Base-by-base conservation (phyloP, 2,888 invertebrate species). In the Opisthograptis luteolata region DNA sequence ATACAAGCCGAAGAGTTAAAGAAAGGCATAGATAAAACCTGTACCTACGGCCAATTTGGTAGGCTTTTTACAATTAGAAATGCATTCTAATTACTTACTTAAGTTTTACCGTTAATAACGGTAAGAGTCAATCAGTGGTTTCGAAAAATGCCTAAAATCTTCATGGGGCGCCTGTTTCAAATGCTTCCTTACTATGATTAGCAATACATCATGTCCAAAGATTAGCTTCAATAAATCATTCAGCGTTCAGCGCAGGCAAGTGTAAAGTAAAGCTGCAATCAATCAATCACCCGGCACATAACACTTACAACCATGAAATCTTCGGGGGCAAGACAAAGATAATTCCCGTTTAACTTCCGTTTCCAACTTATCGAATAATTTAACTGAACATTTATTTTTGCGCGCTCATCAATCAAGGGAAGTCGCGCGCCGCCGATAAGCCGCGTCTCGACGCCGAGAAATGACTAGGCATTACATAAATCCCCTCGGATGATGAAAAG, bases 391-490 rank as follows among this genome's bases (percentile, higher is more conserved):
- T 91, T 91, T 91, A 91, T 91, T 91, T 91, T 90, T 91, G 90
- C 91, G 87, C 89, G 89, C 88, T 90, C 91, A 91, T 91, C 91
- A 91, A 91, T 91, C 91, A 91, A 91, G 88, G 79, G 84, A 83
- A 82, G 86, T 80, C 82, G 81, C 84, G 85, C 83, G 79, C 79
- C 81, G 75, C 83, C 87, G 90, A 90, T 87, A 90, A 89, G 87
- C 87, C 87, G 76, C 84, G 86, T 78, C 87, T 84, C 89, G 91
- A 91, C 91, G 91, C 89, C 90, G 91, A 91, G 91, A 91, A 91
- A 91, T 91, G 91, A 91, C 91, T 91, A 91, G 90, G 91, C 91
- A 91, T 91, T 91, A 91, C 91, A 91, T 91, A 91, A 91, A 91
- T 91, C 91, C 91, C 91, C 84, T 91, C 79, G 91, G 91, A 91